A percentile compares a stretch with the other conserved stretches of the same genome.
These are phyloP conservation scores for Heliconius charithonia DNA, from an alignment of 2,888 invertebrate species.

Conservation along the genomic window DNA sequence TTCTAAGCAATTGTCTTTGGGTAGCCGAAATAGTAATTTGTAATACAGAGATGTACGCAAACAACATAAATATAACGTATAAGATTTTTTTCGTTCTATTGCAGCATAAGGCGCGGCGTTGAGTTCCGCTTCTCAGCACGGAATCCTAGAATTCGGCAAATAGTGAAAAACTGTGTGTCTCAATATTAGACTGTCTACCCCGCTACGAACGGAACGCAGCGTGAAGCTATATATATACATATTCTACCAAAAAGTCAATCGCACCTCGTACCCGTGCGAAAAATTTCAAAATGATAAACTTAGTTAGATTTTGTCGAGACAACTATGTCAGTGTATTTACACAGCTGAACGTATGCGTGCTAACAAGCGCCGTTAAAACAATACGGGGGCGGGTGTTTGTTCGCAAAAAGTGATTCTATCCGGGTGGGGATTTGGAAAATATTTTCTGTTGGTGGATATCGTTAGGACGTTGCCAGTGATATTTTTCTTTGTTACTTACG, in stretches of 20 bases:
- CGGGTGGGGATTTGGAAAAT: conserved; percentile 51
- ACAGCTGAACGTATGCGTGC: conserved; percentile 65
- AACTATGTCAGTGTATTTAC: conserved; percentile 75
- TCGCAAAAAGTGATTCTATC: conserved; percentile 68
- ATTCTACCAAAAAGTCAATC: conserved; percentile 10
- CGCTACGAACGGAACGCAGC: no score
- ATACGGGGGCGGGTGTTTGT: conserved; percentile 60
- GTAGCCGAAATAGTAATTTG: no score
- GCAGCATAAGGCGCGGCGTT: no score
- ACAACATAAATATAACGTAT: no score
- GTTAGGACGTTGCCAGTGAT: conserved; percentile 10
- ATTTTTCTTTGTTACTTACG: conserved; percentile 24
- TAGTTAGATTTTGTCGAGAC: conserved; percentile 54
- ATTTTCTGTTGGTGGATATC: conserved; percentile 31
- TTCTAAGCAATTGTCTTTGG: no score
- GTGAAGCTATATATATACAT: neutral
- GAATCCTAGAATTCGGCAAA: no score
- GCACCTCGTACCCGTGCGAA: neutral
- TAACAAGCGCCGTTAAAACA: conserved; percentile 62
- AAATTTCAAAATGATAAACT: conserved; percentile 36
- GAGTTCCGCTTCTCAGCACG: no score
- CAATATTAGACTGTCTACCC: no score
- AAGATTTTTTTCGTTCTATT: no score
- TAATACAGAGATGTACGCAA: no score
- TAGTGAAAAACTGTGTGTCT: no score